phyloP scores from a whole-genome alignment of 2,797 vertebrate species.

The Octomys mimax region DNA sequence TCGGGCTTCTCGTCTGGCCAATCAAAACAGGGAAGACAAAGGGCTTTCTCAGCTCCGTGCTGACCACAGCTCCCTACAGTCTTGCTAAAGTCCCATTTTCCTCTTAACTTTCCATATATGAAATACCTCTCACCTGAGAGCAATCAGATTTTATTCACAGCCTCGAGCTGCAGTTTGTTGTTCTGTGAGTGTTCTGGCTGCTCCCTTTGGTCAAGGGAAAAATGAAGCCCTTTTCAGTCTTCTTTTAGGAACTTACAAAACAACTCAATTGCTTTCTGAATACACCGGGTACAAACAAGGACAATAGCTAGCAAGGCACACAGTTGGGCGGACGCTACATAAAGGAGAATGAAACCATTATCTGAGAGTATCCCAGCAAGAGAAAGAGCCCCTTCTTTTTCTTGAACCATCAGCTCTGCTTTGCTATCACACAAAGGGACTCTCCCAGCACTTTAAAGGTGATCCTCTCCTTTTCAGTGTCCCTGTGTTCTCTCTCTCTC shows the following conservation, averaged over 20 bases:
- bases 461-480: not conserved
- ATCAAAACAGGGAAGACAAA: slow-evolving; percentile 79
- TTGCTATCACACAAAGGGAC: not conserved
- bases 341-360: slow-evolving; percentile 11
- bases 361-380: not conserved
- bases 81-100: slow-evolving; percentile 51
- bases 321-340: not conserved
- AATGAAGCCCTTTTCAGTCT: slow-evolving; percentile 26
- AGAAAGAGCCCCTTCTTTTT: not conserved
- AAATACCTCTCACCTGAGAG: slow-evolving; percentile 75
- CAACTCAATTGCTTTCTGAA: slow-evolving; percentile 42
- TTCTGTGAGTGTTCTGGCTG: slow-evolving; percentile 19
- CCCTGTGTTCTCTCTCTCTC: not conserved
- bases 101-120: slow-evolving; percentile 47
- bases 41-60: slow-evolving; percentile 46
- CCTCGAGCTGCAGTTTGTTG: slow-evolving; percentile 13
- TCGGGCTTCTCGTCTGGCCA: slow-evolving; percentile 65
- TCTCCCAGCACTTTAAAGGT: not conserved
- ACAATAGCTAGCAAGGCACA: not conserved
- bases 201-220: slow-evolving; percentile 52
- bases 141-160: slow-evolving; percentile 58
- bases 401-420: not conserved
- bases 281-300: slow-evolving; percentile 43
- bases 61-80: slow-evolving; percentile 69
- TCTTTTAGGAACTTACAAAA: slow-evolving; percentile 58